These are phyloP conservation scores for Theristus sp. DNA, from an alignment of 2,888 invertebrate genomes.

Conservation along the genomic window DNA sequence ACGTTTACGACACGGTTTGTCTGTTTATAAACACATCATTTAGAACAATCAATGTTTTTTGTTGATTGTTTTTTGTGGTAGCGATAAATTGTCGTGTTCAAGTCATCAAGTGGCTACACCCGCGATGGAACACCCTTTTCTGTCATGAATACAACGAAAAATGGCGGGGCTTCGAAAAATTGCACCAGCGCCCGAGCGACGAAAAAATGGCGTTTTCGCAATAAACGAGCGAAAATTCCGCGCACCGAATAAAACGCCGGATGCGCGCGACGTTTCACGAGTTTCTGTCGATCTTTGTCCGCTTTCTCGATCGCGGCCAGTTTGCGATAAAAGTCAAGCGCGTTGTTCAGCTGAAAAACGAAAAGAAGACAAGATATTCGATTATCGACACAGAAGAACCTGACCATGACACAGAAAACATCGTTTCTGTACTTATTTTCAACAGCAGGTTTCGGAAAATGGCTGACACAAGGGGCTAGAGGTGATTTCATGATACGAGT, in stretches of 20 bases:
- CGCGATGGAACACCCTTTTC: no score
- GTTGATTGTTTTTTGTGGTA: background rate
- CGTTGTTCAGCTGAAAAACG: background rate
- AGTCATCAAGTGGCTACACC: background rate
- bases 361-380: background rate
- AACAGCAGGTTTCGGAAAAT: no score
- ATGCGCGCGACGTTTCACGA: background rate
- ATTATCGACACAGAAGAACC: background rate
- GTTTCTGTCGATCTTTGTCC: background rate
- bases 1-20: no score
- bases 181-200: no score
- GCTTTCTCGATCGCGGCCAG: background rate
- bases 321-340: background rate
- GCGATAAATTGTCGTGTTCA: background rate
- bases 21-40: background rate
- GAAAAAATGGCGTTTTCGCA: no score
- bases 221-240: no score
- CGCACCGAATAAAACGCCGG: background rate
- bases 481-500: no score
- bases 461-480: no score
- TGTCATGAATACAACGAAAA: no score
- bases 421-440: no score
- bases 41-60: background rate
- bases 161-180: no score
- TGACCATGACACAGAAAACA: background rate